Evolutionary conservation across 2,888 invertebrate genomes (phyloP).

Genomic region (Eulithis testata): DNA sequence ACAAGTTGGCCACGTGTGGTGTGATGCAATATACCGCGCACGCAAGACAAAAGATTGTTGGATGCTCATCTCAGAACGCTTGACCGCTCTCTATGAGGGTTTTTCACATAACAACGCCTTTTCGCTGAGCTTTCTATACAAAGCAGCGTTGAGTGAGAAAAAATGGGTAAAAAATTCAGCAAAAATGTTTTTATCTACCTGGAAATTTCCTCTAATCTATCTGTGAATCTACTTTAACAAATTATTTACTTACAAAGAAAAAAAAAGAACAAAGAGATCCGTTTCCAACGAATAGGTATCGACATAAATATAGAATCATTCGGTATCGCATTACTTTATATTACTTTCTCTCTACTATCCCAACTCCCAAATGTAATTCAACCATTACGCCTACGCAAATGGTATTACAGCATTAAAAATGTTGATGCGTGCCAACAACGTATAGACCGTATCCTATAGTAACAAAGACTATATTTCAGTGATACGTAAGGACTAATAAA

Average conservation of each 20-base stretch:
- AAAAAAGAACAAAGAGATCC: background rate
- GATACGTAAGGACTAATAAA: constrained; percentile 9
- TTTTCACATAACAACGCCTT: constrained; percentile 17
- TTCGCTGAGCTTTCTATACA: background rate
- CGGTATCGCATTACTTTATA: constrained; percentile 18
- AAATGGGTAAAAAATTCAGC: background rate
- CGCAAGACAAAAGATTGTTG: constrained; percentile 21
- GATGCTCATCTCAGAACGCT: constrained; percentile 18
- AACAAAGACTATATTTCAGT: constrained; percentile 18
- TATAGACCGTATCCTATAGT: constrained; percentile 14
- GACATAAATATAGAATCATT: constrained; percentile 21
- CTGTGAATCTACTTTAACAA: background rate
- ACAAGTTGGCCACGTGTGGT: constrained; percentile 2
- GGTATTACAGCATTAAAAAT: constrained; percentile 24
- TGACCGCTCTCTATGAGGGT: constrained; percentile 19
- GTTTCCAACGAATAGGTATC: constrained; percentile 4
- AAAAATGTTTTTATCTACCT: background rate
- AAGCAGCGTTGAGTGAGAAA: background rate
- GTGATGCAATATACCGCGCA: constrained; percentile 10
- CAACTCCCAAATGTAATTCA: constrained; percentile 23
- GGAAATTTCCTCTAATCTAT: background rate
- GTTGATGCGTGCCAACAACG: constrained; percentile 19
- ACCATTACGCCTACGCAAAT: constrained; percentile 22
- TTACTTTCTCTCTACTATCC: constrained; percentile 16
- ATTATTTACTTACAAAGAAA: background rate